Base-by-base conservation (phyloP, 35 echinoderm and acorn worm genomes). In the Chiridota heheva region DNA sequence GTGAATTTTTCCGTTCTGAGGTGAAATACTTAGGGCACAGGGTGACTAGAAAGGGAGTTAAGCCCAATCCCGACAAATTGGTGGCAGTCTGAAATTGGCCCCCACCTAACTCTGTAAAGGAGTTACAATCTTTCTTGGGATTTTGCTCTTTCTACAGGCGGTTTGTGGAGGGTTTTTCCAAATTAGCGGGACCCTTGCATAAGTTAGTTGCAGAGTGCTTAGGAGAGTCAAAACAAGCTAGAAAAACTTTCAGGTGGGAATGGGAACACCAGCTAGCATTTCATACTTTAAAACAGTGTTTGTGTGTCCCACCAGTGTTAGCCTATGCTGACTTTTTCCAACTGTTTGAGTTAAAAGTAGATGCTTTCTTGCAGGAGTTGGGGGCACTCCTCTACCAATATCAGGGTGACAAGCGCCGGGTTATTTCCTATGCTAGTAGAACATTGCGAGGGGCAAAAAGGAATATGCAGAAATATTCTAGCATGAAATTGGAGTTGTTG, bases 121-220 rank as follows among this genome's bases (percentile, higher is more conserved):
- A 88, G 40, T 38, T 70, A 28, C 32, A 77, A 44, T 60, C 63
- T 22, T 88, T 88, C 48, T 56, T 88, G 22, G 74, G 75, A 22
- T 58, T 80, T 30, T 68, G 46, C 28, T 74, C 70, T 13, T 88
- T 51, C 47, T 89, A 73, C 66, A 53, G 87, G n/a, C 72, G 68
- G 46, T 82, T 89, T 70, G 49, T 89, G 44, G 10, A 42, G 22
- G 28, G 56, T 24, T 83, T 82, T 63, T 73, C 79, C 1, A 59
- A 61, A 18, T 75, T 90, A 67, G 87, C 79, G 41, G 67, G 38
- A 39, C 76, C 78, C 1, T 58, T 82, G 6, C 62, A 83, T 15
- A 24, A 17, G 3, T 8, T 83, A 28, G 44, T 53, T 1, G 17
- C 34, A 30, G 41, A 29, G 7, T 42, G 22, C 42, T 20, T 71